Evolutionary conservation across 2,888 invertebrate genomes (phyloP).

Genomic region (Stenolophus ochropezus): DNA sequence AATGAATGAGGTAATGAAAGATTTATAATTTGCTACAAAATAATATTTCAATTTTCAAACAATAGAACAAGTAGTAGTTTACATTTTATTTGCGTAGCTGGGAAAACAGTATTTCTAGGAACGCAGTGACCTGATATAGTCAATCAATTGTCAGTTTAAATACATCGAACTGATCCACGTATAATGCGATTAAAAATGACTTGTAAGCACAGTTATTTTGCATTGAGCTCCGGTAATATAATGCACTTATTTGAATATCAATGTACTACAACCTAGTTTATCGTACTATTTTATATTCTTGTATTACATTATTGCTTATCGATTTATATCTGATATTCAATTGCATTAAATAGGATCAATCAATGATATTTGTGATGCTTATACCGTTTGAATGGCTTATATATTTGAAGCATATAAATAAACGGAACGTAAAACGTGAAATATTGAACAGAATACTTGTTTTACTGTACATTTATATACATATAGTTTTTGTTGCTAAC

Average conservation of each 20-base stretch:
- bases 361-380: not conserved
- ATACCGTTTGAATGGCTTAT: not conserved
- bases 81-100: not conserved
- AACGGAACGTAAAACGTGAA: not conserved
- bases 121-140: slow-evolving; percentile 15
- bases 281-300: slow-evolving; percentile 33
- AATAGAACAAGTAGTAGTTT: no score
- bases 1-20: no score
- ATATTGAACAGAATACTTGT: not conserved
- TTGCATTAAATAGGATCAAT: slow-evolving; percentile 25
- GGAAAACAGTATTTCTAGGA: not conserved
- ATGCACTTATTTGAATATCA: slow-evolving; percentile 41
- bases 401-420: no score
- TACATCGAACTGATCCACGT: not conserved
- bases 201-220: slow-evolving; percentile 35
- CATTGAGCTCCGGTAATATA: slow-evolving; percentile 33
- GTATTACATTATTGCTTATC: slow-evolving; percentile 30
- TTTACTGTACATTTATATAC: not conserved
- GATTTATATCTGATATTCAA: slow-evolving; percentile 33
- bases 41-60: no score
- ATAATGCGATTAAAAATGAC: slow-evolving; percentile 35
- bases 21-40: no score
- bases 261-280: slow-evolving; percentile 40
- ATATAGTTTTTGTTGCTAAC: no score
- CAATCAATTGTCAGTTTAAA: slow-evolving; percentile 26